Evolutionary conservation across 23 tunicate genomes (phyloP).

Genomic region (Phallusia fumigata): DNA sequence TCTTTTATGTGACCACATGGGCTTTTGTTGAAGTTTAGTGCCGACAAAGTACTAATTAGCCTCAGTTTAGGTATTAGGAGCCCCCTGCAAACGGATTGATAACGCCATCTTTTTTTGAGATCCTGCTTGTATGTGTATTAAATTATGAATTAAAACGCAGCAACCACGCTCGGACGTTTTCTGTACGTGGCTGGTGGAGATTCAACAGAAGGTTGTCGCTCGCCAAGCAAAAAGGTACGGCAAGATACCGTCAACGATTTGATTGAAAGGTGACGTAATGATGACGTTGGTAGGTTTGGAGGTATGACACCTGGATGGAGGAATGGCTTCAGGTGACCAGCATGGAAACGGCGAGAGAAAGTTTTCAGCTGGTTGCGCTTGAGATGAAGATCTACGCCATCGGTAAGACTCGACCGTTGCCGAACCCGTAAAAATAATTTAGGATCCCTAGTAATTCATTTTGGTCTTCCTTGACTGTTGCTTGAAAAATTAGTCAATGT

Average conservation of each 20-base stretch:
- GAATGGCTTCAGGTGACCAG: conserved; percentile 64
- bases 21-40: too few relatives aligned
- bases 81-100: too few relatives aligned
- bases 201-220: conserved; percentile 25
- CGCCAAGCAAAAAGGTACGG: conserved; percentile 38
- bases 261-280: not conserved
- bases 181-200: conserved; percentile 82
- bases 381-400: conserved; percentile 60
- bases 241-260: not conserved
- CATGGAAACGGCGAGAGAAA: conserved; percentile 60
- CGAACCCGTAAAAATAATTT: too few relatives aligned
- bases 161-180: conserved; percentile 52
- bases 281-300: conserved; percentile 64
- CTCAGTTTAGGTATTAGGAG: too few relatives aligned
- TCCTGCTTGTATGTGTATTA: too few relatives aligned
- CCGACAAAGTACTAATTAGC: too few relatives aligned
- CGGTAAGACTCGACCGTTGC: too few relatives aligned
- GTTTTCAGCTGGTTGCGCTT: conserved; percentile 64
- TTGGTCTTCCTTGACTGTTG: too few relatives aligned
- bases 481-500: too few relatives aligned
- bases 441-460: too few relatives aligned
- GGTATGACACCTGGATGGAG: conserved; percentile 67
- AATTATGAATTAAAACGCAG: conserved; percentile 7
- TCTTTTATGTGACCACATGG: too few relatives aligned
- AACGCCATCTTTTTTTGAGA: too few relatives aligned